Evolutionary conservation across 2,113 vertebrate species (phyloP).

Genomic region (Xerus inauris): DNA sequence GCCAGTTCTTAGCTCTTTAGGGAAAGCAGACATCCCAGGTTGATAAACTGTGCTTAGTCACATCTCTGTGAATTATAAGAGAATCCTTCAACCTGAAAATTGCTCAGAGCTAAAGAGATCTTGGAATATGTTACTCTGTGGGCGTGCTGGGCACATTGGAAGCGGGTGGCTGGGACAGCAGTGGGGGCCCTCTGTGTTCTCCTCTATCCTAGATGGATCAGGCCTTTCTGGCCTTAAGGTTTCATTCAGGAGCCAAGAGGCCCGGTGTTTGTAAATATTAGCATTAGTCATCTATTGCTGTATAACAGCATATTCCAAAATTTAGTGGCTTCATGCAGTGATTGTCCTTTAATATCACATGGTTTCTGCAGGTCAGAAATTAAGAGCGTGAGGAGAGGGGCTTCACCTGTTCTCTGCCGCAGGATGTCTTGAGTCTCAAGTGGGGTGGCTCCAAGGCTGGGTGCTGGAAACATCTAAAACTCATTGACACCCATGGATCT

Average conservation of each 20-base stretch:
- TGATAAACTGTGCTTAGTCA: constrained; percentile 40
- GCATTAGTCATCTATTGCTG: not conserved
- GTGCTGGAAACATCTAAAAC: not conserved
- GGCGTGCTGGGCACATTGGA: not conserved
- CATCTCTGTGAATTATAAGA: constrained; percentile 56
- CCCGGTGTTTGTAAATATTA: not conserved
- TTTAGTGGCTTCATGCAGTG: not conserved
- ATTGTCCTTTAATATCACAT: not conserved
- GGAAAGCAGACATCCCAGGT: constrained; percentile 25
- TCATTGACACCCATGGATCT: not conserved
- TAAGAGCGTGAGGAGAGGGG: not conserved
- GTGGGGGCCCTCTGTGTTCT: not conserved
- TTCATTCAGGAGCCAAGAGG: not conserved
- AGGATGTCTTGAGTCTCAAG: not conserved
- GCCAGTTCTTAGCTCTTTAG: not conserved
- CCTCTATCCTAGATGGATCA: not conserved
- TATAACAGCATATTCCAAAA: not conserved
- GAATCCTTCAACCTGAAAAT: constrained; percentile 78
- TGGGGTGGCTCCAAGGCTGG: not conserved
- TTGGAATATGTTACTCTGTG: not conserved
- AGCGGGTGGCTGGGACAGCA: no score
- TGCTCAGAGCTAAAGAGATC: constrained; percentile 57
- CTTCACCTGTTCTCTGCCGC: not conserved
- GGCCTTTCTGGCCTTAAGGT: not conserved
- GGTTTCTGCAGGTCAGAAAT: not conserved